These are phyloP conservation scores for Mesitornis unicolor DNA, from an alignment of 2,113 vertebrate genomes.

Conservation along the genomic window DNA sequence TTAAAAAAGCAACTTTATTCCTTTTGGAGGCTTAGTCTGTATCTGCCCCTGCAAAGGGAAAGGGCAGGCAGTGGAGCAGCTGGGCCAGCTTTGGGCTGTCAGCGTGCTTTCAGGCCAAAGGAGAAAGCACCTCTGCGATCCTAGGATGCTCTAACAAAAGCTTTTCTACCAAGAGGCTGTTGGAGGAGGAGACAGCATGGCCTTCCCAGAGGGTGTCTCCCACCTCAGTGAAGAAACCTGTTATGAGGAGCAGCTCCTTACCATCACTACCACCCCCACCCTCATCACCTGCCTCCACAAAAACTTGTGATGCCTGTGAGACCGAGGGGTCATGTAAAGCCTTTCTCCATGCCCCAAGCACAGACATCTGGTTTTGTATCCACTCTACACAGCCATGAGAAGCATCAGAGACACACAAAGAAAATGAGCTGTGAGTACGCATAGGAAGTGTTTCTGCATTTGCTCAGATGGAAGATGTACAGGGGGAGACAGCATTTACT, in stretches of 20 bases:
- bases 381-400: neutral
- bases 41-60: neutral
- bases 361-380: neutral
- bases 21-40: neutral
- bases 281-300: neutral
- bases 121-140: neutral
- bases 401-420: neutral
- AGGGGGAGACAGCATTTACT: neutral
- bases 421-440: neutral
- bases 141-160: neutral
- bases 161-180: neutral
- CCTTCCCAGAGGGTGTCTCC: neutral
- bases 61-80: neutral
- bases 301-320: neutral
- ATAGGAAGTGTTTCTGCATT: neutral
- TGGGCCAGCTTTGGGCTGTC: too few species aligned
- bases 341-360: neutral
- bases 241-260: neutral
- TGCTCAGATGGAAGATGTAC: neutral
- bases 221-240: neutral
- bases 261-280: neutral
- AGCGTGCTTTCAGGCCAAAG: neutral
- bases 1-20: neutral
- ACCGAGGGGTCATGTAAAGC: neutral
- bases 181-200: neutral